Evolutionary conservation across 2,797 vertebrate genomes (phyloP).

Genomic region (Lophius americanus): DNA sequence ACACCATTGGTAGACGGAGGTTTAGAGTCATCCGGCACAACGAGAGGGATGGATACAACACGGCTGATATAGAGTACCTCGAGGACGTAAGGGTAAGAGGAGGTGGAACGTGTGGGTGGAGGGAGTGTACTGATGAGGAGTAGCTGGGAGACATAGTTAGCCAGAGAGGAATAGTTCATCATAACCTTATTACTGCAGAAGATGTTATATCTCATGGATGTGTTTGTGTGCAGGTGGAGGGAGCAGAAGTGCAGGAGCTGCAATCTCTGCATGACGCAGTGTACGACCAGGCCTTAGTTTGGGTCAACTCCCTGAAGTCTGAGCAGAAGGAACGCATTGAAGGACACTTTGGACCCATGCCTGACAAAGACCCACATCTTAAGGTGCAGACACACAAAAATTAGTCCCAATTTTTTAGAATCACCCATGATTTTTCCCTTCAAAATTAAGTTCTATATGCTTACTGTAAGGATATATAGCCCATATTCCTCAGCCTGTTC

Average conservation of each 20-base stretch:
- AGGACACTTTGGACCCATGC: constrained; percentile 92
- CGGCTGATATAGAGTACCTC: constrained; percentile 91
- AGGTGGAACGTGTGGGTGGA: background rate
- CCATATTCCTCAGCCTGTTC: too few species aligned
- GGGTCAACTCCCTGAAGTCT: constrained; percentile 90
- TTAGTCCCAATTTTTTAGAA: background rate
- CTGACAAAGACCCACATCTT: constrained; percentile 86
- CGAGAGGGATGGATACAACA: constrained; percentile 92
- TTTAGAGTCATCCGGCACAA: constrained; percentile 90
- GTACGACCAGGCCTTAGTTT: constrained; percentile 89
- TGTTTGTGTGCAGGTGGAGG: constrained; percentile 83
- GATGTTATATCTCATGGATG: constrained; percentile 6
- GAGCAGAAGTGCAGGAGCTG: constrained; percentile 87
- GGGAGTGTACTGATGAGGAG: background rate
- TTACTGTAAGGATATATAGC: too few species aligned
- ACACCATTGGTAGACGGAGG: constrained; percentile 87
- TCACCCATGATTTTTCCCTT: background rate
- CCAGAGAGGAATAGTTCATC: background rate
- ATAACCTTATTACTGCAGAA: background rate
- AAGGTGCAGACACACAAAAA: constrained; percentile 78
- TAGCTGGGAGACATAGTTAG: too few species aligned
- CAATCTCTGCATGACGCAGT: constrained; percentile 86
- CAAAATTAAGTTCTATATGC: too few species aligned
- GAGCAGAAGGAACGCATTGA: constrained; percentile 91
- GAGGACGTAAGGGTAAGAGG: constrained; percentile 88